These are phyloP conservation scores for Teleogryllus occipitalis DNA, from an alignment of 1,140 invertebrate genomes.

Conservation along the genomic window DNA sequence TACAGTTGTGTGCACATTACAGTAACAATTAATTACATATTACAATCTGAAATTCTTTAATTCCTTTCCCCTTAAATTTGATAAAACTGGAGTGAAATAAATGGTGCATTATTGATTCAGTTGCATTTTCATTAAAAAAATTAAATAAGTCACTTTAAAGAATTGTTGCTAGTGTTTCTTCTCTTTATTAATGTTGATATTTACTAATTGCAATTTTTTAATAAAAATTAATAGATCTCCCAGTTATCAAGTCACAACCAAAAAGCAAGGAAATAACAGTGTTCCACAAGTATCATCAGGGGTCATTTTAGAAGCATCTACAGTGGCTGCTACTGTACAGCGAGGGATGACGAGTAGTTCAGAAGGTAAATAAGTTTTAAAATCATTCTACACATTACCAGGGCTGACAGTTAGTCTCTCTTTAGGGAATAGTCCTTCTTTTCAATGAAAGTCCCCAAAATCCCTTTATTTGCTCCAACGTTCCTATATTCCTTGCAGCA, in stretches of 20 bases:
- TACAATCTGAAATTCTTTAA: no score
- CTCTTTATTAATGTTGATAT: neutral
- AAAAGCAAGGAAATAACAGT: slow-evolving; percentile 29
- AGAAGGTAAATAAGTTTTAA: neutral
- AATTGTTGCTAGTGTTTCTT: neutral
- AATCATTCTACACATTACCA: no score
- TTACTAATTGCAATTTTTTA: neutral
- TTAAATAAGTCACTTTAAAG: neutral
- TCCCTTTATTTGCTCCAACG: no score
- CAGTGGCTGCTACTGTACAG: slow-evolving; percentile 26
- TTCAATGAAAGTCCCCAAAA: no score
- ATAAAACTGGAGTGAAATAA: neutral
- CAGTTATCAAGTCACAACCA: slow-evolving; percentile 36
- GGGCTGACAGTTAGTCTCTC: no score
- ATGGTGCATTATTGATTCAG: neutral
- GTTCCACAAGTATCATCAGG: slow-evolving; percentile 37
- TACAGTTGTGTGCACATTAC: no score
- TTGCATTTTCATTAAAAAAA: neutral
- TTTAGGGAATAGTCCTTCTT: no score
- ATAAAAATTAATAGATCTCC: slow-evolving; percentile 33
- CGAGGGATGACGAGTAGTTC: neutral
- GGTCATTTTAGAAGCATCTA: slow-evolving; percentile 34
- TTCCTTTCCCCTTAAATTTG: no score
- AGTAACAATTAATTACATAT: no score
- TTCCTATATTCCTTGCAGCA: no score